Evolutionary conservation across 2,888 invertebrate species (phyloP), one percentile per base, ranked within the genome.

Genomic region (Campaea margaritaria): DNA sequence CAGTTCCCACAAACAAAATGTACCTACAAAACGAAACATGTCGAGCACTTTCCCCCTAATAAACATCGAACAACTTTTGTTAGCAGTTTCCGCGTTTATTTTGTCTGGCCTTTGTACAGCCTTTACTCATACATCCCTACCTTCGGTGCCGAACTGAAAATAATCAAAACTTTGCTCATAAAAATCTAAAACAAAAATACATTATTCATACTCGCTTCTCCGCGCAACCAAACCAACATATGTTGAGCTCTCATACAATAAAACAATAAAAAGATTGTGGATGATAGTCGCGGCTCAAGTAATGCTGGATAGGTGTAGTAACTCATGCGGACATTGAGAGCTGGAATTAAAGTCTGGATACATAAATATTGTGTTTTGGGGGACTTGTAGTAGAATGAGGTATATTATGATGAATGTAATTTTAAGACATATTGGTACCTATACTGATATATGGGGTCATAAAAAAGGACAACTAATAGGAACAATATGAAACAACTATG

Each of bases 181-280:
- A 92, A 92, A 92, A 91, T 92, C 91, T 90, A 89, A 92, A 92
- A 92, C 92, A 92, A 92, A 91, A 92, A 91, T 92, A 89, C 91
- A 92, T 92, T 91, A 92, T 92, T 92, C 92, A 92, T 92, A 89
- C 83, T 87, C 81, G 85, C 84, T 81, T 85, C 85, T 87, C 78
- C 81, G 82, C 80, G 85, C 83, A 80, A 78, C 75, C 72, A 53
- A 64, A 67, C 91, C 88, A 86, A 55, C 65, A 39, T 81, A 83
- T 64, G 54, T 47, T 67, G 85, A 82, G 14, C 85, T 74, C 71
- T 64, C 64, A 58, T 63, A 66, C 62, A 73, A 74, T 73, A 76
- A 69, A 73, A 79, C 67, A 76, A 72, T 63, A 74, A 72, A 75
- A 79, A 72, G 69, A 65, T 74, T 75, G 74, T 62, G 68, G 64